These are phyloP conservation scores for Gila orcuttii DNA, from an alignment of 2,113 vertebrate genomes.

Conservation along the genomic window DNA sequence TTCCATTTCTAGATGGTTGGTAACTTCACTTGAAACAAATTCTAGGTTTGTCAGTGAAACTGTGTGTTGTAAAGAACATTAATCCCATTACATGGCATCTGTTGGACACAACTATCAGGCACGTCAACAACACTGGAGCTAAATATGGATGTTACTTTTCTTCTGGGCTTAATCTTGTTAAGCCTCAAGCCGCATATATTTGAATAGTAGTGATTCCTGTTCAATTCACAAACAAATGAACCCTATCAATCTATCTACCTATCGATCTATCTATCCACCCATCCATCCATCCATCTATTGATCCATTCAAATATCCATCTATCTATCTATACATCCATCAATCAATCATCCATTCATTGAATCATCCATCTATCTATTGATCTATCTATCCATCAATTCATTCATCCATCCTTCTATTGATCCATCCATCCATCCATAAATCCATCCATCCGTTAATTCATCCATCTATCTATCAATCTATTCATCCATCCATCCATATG, in stretches of 20 bases:
- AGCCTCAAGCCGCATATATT: not conserved
- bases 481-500: not conserved
- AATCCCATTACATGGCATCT: not conserved
- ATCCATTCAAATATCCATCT: no score
- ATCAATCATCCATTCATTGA: no score
- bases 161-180: not conserved
- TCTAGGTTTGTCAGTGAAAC: not conserved
- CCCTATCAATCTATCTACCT: not conserved
- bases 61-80: conserved; percentile 5
- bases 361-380: fast-evolving
- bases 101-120: not conserved
- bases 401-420: not conserved
- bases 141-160: not conserved
- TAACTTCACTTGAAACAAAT: not conserved
- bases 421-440: not conserved
- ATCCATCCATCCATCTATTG: not conserved
- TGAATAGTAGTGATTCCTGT: not conserved
- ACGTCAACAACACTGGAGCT: not conserved
- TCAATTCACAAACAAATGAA: not conserved
- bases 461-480: not conserved
- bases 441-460: not conserved
- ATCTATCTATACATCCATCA: no score
- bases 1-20: not conserved
- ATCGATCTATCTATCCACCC: not conserved
- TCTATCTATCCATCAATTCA: no score